A percentile compares a stretch with the other conserved stretches of the same genome.
These are phyloP conservation scores for Andricus quercusramuli DNA, from an alignment of 2,888 invertebrate genomes.

Conservation along the genomic window DNA sequence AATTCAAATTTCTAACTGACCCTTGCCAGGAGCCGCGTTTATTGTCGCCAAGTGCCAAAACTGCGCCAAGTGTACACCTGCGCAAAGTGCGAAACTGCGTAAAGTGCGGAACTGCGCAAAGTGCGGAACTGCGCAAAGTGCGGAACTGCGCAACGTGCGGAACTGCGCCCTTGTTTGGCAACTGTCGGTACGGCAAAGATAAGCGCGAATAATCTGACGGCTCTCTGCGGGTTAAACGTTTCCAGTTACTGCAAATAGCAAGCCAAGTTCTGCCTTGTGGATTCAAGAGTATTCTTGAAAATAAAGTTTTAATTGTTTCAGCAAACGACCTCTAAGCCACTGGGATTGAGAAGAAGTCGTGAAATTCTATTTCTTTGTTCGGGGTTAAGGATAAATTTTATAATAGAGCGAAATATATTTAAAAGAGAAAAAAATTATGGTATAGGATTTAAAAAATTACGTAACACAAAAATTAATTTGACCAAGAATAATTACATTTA, in stretches of 20 bases:
- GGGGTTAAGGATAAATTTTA: neutral
- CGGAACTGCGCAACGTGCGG: no score
- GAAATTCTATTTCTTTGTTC: neutral
- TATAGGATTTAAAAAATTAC: no score
- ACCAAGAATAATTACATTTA: no score
- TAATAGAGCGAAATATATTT: neutral
- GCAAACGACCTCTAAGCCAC: neutral
- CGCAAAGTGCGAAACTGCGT: no score
- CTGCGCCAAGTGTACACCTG: no score
- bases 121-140: no score
- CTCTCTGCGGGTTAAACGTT: conserved; percentile 27
- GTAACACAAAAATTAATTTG: no score
- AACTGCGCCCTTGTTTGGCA: conserved; percentile 1
- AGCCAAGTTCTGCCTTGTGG: conserved; percentile 5
- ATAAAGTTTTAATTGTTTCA: conserved; percentile 31
- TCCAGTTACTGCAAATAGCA: conserved; percentile 14
- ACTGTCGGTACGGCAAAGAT: conserved; percentile 22
- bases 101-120: no score
- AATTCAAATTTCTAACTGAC: conserved; percentile 30
- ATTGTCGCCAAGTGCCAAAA: neutral
- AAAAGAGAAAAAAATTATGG: neutral
- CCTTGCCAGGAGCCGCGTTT: neutral
- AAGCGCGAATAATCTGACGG: conserved; percentile 19
- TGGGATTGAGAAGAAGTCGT: neutral
- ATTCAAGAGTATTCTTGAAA: conserved; percentile 11